Evolutionary conservation across 2,113 vertebrate species (phyloP).

Genomic region (Otolemur garnettii): DNA sequence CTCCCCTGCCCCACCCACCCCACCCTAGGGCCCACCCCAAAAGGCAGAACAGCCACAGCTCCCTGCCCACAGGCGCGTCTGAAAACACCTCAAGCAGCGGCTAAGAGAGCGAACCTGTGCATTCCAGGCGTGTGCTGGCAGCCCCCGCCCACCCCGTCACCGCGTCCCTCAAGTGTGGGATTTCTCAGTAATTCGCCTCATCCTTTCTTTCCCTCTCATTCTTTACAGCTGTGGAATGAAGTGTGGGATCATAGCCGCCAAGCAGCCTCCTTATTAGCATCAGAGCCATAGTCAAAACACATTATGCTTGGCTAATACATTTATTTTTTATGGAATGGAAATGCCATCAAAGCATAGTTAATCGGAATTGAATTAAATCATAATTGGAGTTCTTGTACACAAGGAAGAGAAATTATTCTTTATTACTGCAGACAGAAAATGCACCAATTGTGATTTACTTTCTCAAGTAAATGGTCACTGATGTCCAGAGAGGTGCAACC

Average conservation of each 20-base stretch:
- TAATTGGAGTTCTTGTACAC: slow-evolving; percentile 87
- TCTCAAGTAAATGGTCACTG: slow-evolving; percentile 79
- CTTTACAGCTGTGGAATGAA: slow-evolving; percentile 84
- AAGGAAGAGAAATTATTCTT: slow-evolving; percentile 88
- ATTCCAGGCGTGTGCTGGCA: slow-evolving; percentile 59
- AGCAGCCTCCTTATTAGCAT: slow-evolving; percentile 87
- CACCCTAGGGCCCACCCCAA: neutral
- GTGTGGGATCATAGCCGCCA: slow-evolving; percentile 85
- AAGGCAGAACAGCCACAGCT: neutral
- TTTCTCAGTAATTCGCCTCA: slow-evolving; percentile 8
- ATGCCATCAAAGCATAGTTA: slow-evolving; percentile 90
- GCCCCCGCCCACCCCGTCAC: slow-evolving; percentile 69
- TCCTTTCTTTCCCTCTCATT: slow-evolving; percentile 62
- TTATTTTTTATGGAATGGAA: slow-evolving; percentile 90
- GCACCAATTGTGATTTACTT: slow-evolving; percentile 81
- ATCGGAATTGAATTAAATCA: slow-evolving; percentile 90
- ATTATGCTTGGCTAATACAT: slow-evolving; percentile 89
- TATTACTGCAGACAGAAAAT: slow-evolving; percentile 85
- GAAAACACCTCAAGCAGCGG: neutral
- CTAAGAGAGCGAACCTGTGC: slow-evolving; percentile 68
- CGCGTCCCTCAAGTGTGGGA: slow-evolving; percentile 60
- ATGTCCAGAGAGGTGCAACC: slow-evolving; percentile 59
- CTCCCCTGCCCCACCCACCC: neutral
- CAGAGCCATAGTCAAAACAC: slow-evolving; percentile 88
- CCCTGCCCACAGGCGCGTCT: neutral